A percentile compares a stretch with the other conserved stretches of the same genome.
phyloP scores from a whole-genome alignment of 2,888 invertebrate species.

The Aleiodes leptofemur region DNA sequence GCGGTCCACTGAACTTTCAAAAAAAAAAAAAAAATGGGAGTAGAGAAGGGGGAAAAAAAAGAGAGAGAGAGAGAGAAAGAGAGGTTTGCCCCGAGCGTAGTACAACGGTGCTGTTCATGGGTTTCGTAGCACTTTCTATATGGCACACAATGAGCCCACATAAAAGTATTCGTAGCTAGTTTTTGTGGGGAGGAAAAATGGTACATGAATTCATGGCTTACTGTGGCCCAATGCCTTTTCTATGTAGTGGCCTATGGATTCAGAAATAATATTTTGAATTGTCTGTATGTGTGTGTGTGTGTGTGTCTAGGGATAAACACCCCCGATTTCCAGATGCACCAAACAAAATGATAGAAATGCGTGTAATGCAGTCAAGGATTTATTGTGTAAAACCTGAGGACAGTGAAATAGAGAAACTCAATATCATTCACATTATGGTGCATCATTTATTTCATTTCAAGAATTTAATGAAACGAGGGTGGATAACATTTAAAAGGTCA shows the following conservation, averaged over 20 bases:
- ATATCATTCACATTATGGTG: constrained; percentile 6
- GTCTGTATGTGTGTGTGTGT: constrained; percentile 1
- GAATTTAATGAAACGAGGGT: constrained; percentile 35
- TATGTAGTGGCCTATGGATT: constrained; percentile 7
- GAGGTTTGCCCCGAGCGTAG: constrained; percentile 40
- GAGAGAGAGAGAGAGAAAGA: too few species aligned
- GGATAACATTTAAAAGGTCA: constrained; percentile 49
- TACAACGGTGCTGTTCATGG: constrained; percentile 23
- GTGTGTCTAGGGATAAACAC: constrained; percentile 16
- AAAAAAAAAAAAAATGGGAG: constrained; percentile 18
- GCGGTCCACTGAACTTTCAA: constrained; percentile 54
- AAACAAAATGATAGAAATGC: constrained; percentile 9
- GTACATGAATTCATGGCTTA: neutral
- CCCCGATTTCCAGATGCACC: constrained; percentile 20
- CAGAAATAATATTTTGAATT: constrained; percentile 17
- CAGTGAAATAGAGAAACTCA: constrained; percentile 16
- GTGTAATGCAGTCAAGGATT: constrained; percentile 22
- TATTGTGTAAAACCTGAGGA: constrained; percentile 43
- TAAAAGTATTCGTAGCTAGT: constrained; percentile 48
- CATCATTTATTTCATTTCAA: constrained; percentile 28
- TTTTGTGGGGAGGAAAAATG: constrained; percentile 33
- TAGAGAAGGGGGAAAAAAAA: constrained; percentile 26
- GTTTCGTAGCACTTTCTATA: constrained; percentile 40
- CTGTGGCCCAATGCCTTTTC: constrained; percentile 17
- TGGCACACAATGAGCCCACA: constrained; percentile 56